phyloP scores from a whole-genome alignment of 2,113 vertebrate species.

The Brachionichthys hirsutus region DNA sequence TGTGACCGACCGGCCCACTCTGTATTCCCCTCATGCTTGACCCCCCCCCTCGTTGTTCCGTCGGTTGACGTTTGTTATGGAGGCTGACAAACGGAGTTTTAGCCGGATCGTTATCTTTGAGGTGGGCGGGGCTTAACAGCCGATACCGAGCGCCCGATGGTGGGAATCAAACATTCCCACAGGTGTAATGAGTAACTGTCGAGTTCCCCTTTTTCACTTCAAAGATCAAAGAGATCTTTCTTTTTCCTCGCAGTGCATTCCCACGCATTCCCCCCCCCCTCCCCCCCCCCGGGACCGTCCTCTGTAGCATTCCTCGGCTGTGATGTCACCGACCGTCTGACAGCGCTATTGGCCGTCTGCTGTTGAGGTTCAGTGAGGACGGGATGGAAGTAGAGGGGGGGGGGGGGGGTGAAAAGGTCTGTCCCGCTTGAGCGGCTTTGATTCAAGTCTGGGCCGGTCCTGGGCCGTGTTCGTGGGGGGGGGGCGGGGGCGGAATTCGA shows the following conservation, averaged over 20 bases:
- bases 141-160: background rate
- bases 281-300: slow-evolving; percentile 6
- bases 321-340: slow-evolving; percentile 64
- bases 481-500: too few relatives aligned
- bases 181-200: slow-evolving; percentile 69
- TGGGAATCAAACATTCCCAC: slow-evolving; percentile 44
- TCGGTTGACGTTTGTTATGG: slow-evolving; percentile 13
- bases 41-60: slow-evolving; percentile 14
- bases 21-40: slow-evolving; percentile 62
- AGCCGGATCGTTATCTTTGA: too few relatives aligned
- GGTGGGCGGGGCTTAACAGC: too few relatives aligned
- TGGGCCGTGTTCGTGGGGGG: slow-evolving; percentile 2
- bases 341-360: slow-evolving; percentile 63
- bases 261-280: background rate
- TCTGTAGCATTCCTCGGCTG: slow-evolving; percentile 55
- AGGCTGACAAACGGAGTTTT: background rate
- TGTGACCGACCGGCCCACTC: slow-evolving; percentile 51
- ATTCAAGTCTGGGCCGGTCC: slow-evolving; percentile 63
- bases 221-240: background rate
- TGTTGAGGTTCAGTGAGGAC: slow-evolving; percentile 59
- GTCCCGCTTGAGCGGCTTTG: too few relatives aligned
- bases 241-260: background rate
- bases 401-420: slow-evolving; percentile 27
- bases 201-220: too few relatives aligned
- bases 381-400: slow-evolving; percentile 20